Base-by-base conservation (phyloP, 1,140 invertebrate species). In the Tetramorium parvispinum region DNA sequence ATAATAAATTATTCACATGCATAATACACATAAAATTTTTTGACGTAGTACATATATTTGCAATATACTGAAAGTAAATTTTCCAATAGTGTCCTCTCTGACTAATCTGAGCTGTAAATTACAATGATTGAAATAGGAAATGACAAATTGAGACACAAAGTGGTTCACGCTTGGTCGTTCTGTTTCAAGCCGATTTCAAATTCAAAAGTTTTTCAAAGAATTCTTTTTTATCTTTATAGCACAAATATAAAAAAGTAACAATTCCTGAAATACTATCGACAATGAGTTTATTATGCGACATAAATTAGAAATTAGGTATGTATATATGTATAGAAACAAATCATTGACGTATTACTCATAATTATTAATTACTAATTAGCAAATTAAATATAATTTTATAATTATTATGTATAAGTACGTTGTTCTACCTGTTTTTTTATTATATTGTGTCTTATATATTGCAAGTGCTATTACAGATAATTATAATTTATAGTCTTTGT, bases 101-200 rank as follows among this genome's bases (percentile, higher is more conserved):
- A 71, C 16, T 27, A 70, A 32, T 27, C 7, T 18, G 13, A 24
- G 1, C 13, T 24, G 27, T 73, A 73, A 83, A 83, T 61, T 83
- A 21, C 40, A 8, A 43, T 81, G 37, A n/a, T 70, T n/a, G 24
- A 73, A 71, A 4, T 59, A 27, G 21, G 7, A 16, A 27, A 68
- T 65, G 16, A 53, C 32, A 51, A 68, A 68, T 55, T 68, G 46
- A 24, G 40, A 32, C 13, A 18, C 68, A 59, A 83, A 83, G 61
- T 61, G 79, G 8, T 66, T 59, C 24, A 18, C 0, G 8, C n/a
- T 2, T n/a, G 16, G 0, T 57, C n/a, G 13, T 71, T 59, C 18
- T 73, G 40, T 46, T 16, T 68, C 40, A 65, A 55, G 0, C 2
- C 7, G 2, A 32, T n/a, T 83, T 73, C 59, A 5, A 82, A 4